phyloP scores from a whole-genome alignment of 2,113 vertebrate genomes.

The Ammodytes dubius region DNA sequence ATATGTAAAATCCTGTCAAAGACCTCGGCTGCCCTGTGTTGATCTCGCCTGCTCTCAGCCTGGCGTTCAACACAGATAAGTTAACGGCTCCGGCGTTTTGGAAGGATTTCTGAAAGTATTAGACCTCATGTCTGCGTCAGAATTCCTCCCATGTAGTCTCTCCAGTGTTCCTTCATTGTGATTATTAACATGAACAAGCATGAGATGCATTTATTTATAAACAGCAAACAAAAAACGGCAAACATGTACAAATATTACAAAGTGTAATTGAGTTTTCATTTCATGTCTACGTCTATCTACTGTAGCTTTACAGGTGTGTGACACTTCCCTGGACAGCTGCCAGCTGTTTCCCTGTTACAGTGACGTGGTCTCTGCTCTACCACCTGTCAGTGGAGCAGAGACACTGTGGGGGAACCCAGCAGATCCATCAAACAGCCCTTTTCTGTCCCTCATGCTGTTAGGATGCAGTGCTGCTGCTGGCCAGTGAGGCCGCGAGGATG shows the following conservation, averaged over 20 bases:
- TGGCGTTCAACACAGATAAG: conserved; percentile 38
- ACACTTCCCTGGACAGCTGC: conserved; percentile 89
- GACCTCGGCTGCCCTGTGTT: conserved; percentile 56
- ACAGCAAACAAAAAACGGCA: conserved; percentile 85
- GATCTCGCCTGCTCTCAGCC: conserved; percentile 22
- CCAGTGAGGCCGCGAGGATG: conserved; percentile 89
- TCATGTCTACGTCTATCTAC: conserved; percentile 90
- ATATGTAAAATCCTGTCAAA: conserved; percentile 53
- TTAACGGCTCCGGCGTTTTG: conserved; percentile 47
- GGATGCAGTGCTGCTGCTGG: conserved; percentile 78
- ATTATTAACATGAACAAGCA: conserved; percentile 92
- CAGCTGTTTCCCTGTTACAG: conserved; percentile 57
- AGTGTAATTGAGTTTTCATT: conserved; percentile 85
- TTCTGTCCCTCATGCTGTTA: conserved; percentile 67
- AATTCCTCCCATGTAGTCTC: conserved; percentile 68
- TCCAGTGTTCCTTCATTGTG: conserved; percentile 86
- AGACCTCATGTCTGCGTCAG: conserved; percentile 55
- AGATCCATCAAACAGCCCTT: conserved; percentile 63
- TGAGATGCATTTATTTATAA: conserved; percentile 98
- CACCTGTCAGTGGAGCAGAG: background rate
- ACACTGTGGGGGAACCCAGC: conserved; percentile 28
- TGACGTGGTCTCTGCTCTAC: conserved; percentile 8
- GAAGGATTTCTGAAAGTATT: conserved; percentile 61
- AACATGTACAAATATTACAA: conserved; percentile 80
- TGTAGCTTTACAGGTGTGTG: conserved; percentile 90